Evolutionary conservation across 2,888 invertebrate species (phyloP), one percentile per base, ranked within the genome.

Genomic region (Coelopa pilipes): DNA sequence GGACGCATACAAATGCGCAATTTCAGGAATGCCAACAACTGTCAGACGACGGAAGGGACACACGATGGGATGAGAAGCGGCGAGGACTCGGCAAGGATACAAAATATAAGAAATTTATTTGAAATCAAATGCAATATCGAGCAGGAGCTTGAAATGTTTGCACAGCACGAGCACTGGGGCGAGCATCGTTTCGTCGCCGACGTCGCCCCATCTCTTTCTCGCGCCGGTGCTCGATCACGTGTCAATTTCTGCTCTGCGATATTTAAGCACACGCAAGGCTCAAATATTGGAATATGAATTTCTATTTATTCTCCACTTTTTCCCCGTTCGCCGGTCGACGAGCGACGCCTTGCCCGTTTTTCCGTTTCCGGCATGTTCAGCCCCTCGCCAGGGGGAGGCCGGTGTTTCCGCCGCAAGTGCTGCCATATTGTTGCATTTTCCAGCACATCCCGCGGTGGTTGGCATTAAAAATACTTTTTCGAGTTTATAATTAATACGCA

Each of bases 191-290:
- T 34, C 7, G 34, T 34, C 34, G 34, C 34, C 34, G 7, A 34
- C 34, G 7, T 34, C 34, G 34, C 34, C 2, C 7, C 34, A 34
- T 34, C 34, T 53, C 53, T 53, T 53, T 53, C 53, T 53, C 53
- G 53, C n/a, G 10, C 3, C 53, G 69, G 15, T 69, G 69, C 69
- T 69, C 47, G 69, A 69, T 69, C 69, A 59, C 46, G 69, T 59
- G 69, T 69, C 69, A 69, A 59, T 57, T 69, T 69, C 45, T 59
- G 57, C 47, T 34, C 34, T 57, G 68, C 68, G 24, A 1, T 9
- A 47, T 67, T 67, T 67, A 50, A 50, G 24, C 50, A 34, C 7
- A 47, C 66, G 49, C 5, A 13, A 68, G n/a, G 45, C n/a, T 53
- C 34, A 68, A 68, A 68, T 55, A 55, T 68, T 55, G 53, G 55